phyloP scores from a whole-genome alignment of 2,888 invertebrate genomes.

The Cosmopolites sordidus region DNA sequence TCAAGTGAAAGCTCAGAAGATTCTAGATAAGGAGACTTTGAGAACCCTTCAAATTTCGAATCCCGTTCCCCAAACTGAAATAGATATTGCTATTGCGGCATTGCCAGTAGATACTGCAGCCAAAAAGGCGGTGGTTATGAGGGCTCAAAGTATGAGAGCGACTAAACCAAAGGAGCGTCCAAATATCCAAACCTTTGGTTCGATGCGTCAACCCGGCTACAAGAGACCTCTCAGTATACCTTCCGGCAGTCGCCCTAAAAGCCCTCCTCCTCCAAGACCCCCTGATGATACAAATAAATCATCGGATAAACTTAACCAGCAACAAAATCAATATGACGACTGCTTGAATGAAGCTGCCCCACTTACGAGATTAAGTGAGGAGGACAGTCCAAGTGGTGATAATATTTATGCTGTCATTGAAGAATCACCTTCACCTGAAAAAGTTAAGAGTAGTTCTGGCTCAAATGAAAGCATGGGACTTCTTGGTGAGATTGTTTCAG shows the following conservation, averaged over 20 bases:
- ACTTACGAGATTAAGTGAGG: constrained; percentile 59
- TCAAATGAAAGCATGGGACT: constrained; percentile 71
- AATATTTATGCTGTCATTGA: constrained; percentile 87
- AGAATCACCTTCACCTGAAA: constrained; percentile 58
- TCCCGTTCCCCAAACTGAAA: constrained; percentile 71
- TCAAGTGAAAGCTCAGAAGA: constrained; percentile 59
- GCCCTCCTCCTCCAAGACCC: constrained; percentile 72
- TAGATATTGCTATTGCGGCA: constrained; percentile 57
- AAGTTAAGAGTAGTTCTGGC: constrained; percentile 46
- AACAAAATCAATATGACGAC: constrained; percentile 65
- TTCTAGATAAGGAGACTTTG: constrained; percentile 66
- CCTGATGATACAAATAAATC: constrained; percentile 37
- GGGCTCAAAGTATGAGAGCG: constrained; percentile 80
- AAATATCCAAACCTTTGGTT: constrained; percentile 72
- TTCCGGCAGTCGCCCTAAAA: constrained; percentile 63
- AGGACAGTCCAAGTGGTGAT: constrained; percentile 57
- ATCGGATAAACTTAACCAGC: constrained; percentile 52
- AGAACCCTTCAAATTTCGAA: constrained; percentile 77
- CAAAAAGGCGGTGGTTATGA: constrained; percentile 60
- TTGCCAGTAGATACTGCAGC: constrained; percentile 56
- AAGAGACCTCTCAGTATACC: constrained; percentile 74
- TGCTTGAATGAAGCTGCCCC: constrained; percentile 65
- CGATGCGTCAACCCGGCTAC: constrained; percentile 68
- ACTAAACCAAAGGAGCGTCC: constrained; percentile 50
- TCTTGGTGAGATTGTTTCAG: constrained; percentile 80